These are phyloP conservation scores for Muschampia plurimacula DNA, from an alignment of 2,888 invertebrate genomes.

Conservation along the genomic window DNA sequence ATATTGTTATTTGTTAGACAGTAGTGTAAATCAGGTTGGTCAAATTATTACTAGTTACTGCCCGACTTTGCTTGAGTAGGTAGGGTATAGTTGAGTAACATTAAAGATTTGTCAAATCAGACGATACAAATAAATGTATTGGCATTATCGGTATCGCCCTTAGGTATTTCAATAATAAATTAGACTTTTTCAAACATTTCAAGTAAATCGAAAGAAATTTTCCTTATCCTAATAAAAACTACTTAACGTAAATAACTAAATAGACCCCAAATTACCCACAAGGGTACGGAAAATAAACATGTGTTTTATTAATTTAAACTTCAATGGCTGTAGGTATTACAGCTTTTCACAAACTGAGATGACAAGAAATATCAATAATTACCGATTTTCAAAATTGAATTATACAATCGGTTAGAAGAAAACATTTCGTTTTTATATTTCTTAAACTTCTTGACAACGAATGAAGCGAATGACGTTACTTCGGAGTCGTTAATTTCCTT, in stretches of 20 bases:
- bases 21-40: slow-evolving; percentile 13
- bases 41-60: slow-evolving; percentile 1
- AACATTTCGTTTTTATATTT: background rate
- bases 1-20: background rate
- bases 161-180: too few relatives aligned
- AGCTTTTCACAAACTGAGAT: background rate
- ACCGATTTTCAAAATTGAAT: background rate
- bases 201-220: too few relatives aligned
- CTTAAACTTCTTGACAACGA: background rate
- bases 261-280: too few relatives aligned
- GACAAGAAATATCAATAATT: background rate
- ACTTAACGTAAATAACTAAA: too few relatives aligned
- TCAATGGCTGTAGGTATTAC: too few relatives aligned
- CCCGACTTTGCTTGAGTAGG: background rate
- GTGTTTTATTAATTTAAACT: too few relatives aligned
- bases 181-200: too few relatives aligned
- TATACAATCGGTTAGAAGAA: background rate
- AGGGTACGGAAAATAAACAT: too few relatives aligned
- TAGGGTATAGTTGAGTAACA: too few relatives aligned
- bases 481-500: slow-evolving; percentile 26
- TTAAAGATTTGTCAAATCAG: too few relatives aligned
- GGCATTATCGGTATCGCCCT: too few relatives aligned
- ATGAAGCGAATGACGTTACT: background rate
- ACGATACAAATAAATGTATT: background rate
- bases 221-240: too few relatives aligned